Percentiles rank a stretch among this genome's conserved stretches.
Conservation (phyloP, 2,797 vertebrate genomes). For the Cetoscarus ocellatus region DNA sequence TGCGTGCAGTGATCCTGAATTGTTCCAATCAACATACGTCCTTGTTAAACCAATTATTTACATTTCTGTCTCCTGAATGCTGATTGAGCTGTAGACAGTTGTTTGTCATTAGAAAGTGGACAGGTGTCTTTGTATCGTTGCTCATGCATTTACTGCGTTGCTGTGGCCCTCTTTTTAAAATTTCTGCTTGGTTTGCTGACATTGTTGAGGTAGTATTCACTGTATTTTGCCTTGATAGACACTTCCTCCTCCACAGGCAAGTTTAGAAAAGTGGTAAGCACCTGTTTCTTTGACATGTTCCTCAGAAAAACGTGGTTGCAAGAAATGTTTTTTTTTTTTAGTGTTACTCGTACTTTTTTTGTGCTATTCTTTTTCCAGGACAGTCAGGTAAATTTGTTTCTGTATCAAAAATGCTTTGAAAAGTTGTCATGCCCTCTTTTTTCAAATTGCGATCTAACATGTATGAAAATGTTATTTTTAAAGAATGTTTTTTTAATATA, state of each 20-base stretch:
- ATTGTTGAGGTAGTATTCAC: slow-evolving; percentile 79
- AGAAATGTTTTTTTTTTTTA: slow-evolving; percentile 72
- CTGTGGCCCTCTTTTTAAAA: slow-evolving; percentile 63
- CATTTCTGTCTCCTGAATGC: slow-evolving; percentile 58
- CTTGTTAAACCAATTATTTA: slow-evolving; percentile 50
- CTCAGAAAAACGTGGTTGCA: slow-evolving; percentile 76
- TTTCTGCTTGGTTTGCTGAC: slow-evolving; percentile 72
- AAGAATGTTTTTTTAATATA: slow-evolving; percentile 81
- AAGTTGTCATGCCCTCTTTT: slow-evolving; percentile 73
- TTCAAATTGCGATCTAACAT: slow-evolving; percentile 80
- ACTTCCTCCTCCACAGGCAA: slow-evolving; percentile 88
- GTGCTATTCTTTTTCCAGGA: slow-evolving; percentile 84
- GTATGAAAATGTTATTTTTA: slow-evolving; percentile 89
- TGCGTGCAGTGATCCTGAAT: slow-evolving; percentile 63
- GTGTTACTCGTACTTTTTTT: slow-evolving; percentile 61
- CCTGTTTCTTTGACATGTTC: slow-evolving; percentile 65
- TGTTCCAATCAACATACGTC: slow-evolving; percentile 61
- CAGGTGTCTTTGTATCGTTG: slow-evolving; percentile 45
- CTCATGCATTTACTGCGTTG: slow-evolving; percentile 74
- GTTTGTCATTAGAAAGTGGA: slow-evolving; percentile 64
- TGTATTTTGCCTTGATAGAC: slow-evolving; percentile 82
- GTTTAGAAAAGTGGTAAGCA: slow-evolving; percentile 88
- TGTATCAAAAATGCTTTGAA: slow-evolving; percentile 79
- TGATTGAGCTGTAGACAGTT: slow-evolving; percentile 71
- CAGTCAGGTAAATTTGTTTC: slow-evolving; percentile 82